Conservation (phyloP, 2,113 vertebrate species). For the Bombycilla garrulus region DNA sequence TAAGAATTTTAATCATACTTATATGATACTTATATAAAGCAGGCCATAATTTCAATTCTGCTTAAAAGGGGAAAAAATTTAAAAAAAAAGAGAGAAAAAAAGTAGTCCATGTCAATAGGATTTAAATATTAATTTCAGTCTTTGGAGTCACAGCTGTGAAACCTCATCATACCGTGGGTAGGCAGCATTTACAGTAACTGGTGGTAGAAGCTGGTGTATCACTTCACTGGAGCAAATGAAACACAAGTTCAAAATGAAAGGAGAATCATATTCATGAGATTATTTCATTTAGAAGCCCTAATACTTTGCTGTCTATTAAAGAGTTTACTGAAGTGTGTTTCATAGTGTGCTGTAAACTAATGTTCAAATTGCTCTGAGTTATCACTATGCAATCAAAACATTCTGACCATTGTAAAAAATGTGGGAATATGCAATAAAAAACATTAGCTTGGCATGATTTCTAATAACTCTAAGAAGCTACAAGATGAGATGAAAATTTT, state of each 20-base stretch:
- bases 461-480: background rate
- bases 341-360: background rate
- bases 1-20: background rate
- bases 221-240: background rate
- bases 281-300: background rate
- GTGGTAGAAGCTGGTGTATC: background rate
- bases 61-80: background rate
- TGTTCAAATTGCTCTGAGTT: background rate
- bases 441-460: background rate
- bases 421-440: background rate
- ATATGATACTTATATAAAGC: background rate
- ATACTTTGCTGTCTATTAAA: background rate
- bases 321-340: background rate
- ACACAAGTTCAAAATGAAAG: background rate
- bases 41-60: background rate
- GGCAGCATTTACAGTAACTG: background rate
- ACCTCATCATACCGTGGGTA: background rate
- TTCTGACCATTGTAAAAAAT: background rate
- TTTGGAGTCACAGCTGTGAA: background rate
- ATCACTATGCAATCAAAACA: background rate
- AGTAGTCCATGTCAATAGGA: background rate
- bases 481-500: background rate
- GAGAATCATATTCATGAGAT: background rate
- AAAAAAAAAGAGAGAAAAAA: background rate
- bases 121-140: background rate